These are phyloP conservation scores for Pseudochromis fuscus DNA, from an alignment of 2,797 vertebrate species.

Conservation along the genomic window DNA sequence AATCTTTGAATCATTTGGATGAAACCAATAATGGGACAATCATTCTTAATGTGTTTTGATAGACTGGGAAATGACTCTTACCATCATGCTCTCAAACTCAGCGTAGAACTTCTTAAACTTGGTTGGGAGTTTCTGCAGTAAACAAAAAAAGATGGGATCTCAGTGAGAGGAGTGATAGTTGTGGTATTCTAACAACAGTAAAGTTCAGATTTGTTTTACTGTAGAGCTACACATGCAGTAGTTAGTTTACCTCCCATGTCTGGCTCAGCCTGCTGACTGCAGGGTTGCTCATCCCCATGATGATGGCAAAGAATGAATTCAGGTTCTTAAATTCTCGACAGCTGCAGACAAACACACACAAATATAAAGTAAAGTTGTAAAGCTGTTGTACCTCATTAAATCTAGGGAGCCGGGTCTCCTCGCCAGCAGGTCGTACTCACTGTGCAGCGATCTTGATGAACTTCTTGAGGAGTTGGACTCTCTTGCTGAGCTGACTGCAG, in stretches of 20 bases:
- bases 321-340: slow-evolving; percentile 98
- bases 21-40: no score
- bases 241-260: slow-evolving; percentile 94
- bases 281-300: slow-evolving; percentile 99
- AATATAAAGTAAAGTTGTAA: not conserved
- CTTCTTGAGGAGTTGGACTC: slow-evolving; percentile 98
- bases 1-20: no score
- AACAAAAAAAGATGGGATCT: slow-evolving; percentile 68
- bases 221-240: not conserved
- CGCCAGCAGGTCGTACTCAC: slow-evolving; percentile 85
- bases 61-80: slow-evolving; percentile 76
- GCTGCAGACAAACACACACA: slow-evolving; percentile 76
- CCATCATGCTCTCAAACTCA: slow-evolving; percentile 99
- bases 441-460: slow-evolving; percentile 99
- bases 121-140: slow-evolving; percentile 95
- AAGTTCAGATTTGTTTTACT: not conserved
- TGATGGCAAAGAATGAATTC: slow-evolving; percentile 98
- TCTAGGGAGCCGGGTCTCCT: no score
- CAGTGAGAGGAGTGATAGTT: not conserved
- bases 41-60: not conserved
- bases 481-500: slow-evolving; percentile 95
- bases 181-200: not conserved
- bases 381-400: no score
- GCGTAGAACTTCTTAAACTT: slow-evolving; percentile 99
- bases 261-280: slow-evolving; percentile 94